Evolutionary conservation across 1,140 invertebrate species (phyloP), one percentile per base, ranked within the genome.

Genomic region (Yoshiicerus persimilis): DNA sequence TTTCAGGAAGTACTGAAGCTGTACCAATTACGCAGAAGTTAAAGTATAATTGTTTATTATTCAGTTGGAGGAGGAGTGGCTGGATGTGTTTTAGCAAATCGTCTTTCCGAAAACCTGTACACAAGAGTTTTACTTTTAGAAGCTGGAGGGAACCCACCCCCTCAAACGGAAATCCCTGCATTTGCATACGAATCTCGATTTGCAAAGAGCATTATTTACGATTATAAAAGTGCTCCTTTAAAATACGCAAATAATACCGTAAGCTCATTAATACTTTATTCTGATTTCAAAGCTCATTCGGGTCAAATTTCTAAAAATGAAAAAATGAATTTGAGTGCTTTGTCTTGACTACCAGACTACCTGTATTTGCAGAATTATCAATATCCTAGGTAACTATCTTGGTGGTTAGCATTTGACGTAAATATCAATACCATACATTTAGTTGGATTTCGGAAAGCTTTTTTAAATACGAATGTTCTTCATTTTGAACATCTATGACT

Each of bases 41-140:
- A 64, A 41, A 41, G 9, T 64, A 11, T 64, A 4, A 64, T 64
- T 64, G 9, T 64, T 64, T 16, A 80, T 13, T 10, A 34, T 10
- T 32, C 30, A 87, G 92, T 94, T 86, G 94, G 94, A 6, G 93
- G 92, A 13, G 94, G 94, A 34, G 93, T 93, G 5, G 93, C 94
- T 2, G 94, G 94, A 10, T 92, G 92, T 70, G 93, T 94, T n/a
- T 66, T n/a, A n/a, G n/a, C n/a, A n/a, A n/a, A n/a, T n/a, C n/a
- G n/a, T n/a, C n/a, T n/a, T n/a, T n/a, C n/a, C n/a, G n/a, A n/a
- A n/a, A n/a, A n/a, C n/a, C n/a, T n/a, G n/a, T n/a, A n/a, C n/a
- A n/a, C n/a, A n/a, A 32, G n/a, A 80, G 86, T 87, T 6, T 39
- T 87, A 16, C 16, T 70, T 8, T n/a, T 87, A 16, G 86, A 87